Conservation (phyloP, 92 coral and sea anemone genomes). For the Pocillopora meandrina region DNA sequence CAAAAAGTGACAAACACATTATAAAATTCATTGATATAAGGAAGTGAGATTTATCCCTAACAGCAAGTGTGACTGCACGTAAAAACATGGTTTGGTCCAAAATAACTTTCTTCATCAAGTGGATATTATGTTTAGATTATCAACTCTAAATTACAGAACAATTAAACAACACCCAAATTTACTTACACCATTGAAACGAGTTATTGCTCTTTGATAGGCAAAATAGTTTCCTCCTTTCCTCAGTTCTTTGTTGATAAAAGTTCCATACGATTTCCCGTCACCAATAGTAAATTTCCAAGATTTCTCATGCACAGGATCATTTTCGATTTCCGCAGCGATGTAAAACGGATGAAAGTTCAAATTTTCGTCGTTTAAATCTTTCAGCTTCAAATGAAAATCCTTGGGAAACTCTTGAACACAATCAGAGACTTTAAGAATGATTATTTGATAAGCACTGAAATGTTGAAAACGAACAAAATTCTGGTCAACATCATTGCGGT, state of each 20-base stretch:
- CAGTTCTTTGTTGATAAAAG: slow-evolving; percentile 28
- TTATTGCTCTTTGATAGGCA: slow-evolving; percentile 39
- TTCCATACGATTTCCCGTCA: slow-evolving; percentile 28
- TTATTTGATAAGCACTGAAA: slow-evolving; percentile 22
- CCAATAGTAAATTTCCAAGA: slow-evolving; percentile 39
- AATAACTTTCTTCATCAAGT: too few species aligned
- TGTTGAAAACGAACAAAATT: background rate
- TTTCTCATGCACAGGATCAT: background rate
- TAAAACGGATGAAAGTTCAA: background rate
- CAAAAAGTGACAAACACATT: too few species aligned
- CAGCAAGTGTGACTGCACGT: too few species aligned
- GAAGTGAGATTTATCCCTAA: too few species aligned
- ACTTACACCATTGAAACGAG: slow-evolving; percentile 7
- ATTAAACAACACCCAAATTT: background rate
- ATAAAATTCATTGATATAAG: too few species aligned
- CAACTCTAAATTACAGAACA: too few species aligned
- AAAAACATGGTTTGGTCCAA: too few species aligned
- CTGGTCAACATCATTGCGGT: too few species aligned
- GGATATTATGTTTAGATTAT: too few species aligned
- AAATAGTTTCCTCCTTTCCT: slow-evolving; percentile 1
- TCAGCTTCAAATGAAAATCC: background rate
- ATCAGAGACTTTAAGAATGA: background rate
- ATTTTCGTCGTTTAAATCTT: background rate
- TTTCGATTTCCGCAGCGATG: slow-evolving; percentile 7
- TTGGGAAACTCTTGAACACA: slow-evolving; percentile 3